These are phyloP conservation scores for Lepas anatifera DNA, from an alignment of 2,888 invertebrate species.

Conservation along the genomic window DNA sequence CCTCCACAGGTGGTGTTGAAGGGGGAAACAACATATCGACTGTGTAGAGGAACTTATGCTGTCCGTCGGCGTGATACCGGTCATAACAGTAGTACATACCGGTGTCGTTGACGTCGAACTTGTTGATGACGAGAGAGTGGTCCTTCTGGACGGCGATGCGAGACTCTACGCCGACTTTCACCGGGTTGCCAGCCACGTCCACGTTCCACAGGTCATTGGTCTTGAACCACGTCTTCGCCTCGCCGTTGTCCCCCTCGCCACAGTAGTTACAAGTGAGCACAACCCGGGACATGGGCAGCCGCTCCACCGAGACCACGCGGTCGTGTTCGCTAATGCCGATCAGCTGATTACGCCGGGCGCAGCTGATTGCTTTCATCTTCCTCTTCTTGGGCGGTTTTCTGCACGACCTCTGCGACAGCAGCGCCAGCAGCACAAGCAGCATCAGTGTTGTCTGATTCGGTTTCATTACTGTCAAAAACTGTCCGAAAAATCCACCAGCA, in stretches of 20 bases:
- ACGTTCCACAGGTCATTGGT: neutral
- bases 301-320: constrained; percentile 12
- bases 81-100: constrained; percentile 12
- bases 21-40: constrained; percentile 7
- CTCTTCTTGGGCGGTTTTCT: neutral
- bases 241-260: neutral
- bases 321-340: neutral
- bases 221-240: neutral
- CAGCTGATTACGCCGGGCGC: neutral
- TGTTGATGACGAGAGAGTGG: neutral
- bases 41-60: constrained; percentile 10
- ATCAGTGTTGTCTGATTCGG: neutral
- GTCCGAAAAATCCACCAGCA: too few relatives aligned
- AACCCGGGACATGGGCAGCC: neutral
- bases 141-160: neutral
- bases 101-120: constrained; percentile 10
- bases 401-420: neutral
- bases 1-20: neutral
- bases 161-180: neutral
- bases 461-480: too few relatives aligned
- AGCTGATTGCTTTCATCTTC: neutral
- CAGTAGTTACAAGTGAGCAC: neutral
- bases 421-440: neutral
- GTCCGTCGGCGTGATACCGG: neutral
- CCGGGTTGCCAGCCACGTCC: neutral